Conservation (phyloP, 1,140 invertebrate genomes). For the Drosophila kikkawai region DNA sequence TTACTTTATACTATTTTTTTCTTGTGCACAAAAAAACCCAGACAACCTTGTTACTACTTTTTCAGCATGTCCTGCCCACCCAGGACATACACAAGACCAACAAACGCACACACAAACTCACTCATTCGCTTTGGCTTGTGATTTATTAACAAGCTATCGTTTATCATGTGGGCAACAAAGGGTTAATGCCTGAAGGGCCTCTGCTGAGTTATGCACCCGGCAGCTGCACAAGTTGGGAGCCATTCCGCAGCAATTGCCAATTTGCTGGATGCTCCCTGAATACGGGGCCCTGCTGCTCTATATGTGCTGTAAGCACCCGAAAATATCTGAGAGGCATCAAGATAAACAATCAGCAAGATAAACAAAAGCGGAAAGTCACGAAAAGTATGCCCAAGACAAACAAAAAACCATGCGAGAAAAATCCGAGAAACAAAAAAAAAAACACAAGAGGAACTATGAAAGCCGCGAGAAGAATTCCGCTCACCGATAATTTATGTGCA, state of each 20-base stretch:
- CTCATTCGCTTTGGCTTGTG: constrained; percentile 51
- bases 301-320: constrained; percentile 14
- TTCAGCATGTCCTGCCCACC: constrained; percentile 25
- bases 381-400: constrained; percentile 52
- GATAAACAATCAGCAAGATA: constrained; percentile 55
- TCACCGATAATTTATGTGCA: constrained; percentile 45
- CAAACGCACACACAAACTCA: constrained; percentile 22
- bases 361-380: constrained; percentile 53
- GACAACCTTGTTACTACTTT: constrained; percentile 43
- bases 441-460: not conserved
- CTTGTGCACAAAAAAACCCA: not conserved
- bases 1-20: not conserved
- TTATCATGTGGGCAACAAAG: constrained; percentile 77
- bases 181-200: constrained; percentile 58
- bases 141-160: constrained; percentile 80
- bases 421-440: constrained; percentile 3
- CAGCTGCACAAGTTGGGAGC: constrained; percentile 34
- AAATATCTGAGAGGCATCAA: constrained; percentile 48
- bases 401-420: constrained; percentile 26
- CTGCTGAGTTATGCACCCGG: constrained; percentile 37
- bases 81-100: constrained; percentile 29
- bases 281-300: not conserved
- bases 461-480: constrained; percentile 43
- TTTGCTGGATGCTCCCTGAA: constrained; percentile 35
- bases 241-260: constrained; percentile 45